Base-by-base conservation (phyloP, 2,113 vertebrate species). In the Ardeotis arabs region DNA sequence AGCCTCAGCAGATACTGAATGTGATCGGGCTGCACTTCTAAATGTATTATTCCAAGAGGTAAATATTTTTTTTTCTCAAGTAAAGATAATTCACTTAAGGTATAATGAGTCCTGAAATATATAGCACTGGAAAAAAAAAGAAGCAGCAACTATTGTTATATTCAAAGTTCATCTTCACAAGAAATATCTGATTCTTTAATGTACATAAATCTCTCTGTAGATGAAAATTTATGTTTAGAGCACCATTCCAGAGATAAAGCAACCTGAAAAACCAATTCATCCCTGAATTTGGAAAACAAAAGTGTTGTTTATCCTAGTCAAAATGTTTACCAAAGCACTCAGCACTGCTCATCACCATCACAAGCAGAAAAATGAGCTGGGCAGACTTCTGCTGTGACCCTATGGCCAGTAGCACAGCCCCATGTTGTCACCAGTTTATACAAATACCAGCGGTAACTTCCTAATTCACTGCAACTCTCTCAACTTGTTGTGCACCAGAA, bases 11-110 rank as follows among this genome's bases (percentile, higher is more conserved):
- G 90, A 93, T 81, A 84, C 77, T 84, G 85, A 89, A 89, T 52
- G 50, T 63, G 89, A 94, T 92, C 90, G 79, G 8, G 22, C 39
- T 78, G 76, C 33, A 72, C 73, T 93, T 72, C 90, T 89, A 89
- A 81, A 95, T 69, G n/a, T 69, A 94, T 92, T 90, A 89, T 87
- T 87, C 83, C 49, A 79, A 84, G 49, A 87, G 73, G 73, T 88
- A 96, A 93, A 89, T 89, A 83, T 70, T 92, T 97, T 94, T 90
- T 90, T 95, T 90, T 4, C 90, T 75, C 66, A 77, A 81, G 88
- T 90, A 86, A 94, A 90, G 77, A 81, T 93, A 94, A 94, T 87
- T 93, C 80, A 89, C 79, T 86, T 92, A 90, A 94, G 64, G 39
- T 68, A 68, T 87, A 96, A 96, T 87, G 66, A 96, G 29, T 73